phyloP scores from a whole-genome alignment of 2,113 vertebrate species.

The Zosterops borbonicus region DNA sequence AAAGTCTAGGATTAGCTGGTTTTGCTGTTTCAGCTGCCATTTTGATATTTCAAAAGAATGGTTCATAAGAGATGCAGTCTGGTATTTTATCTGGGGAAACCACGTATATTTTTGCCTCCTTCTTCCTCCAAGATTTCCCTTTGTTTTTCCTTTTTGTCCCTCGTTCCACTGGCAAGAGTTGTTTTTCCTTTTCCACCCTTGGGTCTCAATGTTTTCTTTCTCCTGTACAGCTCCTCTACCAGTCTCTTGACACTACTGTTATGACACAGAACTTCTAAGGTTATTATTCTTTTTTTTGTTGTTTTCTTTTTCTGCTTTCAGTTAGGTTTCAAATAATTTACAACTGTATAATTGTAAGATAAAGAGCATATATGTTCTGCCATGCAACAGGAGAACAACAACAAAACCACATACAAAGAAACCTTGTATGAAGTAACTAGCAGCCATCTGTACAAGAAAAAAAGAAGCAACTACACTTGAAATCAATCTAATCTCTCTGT shows the following conservation, averaged over 20 bases:
- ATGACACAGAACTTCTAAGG: not conserved
- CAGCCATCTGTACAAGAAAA: not conserved
- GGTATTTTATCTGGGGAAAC: not conserved
- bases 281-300: not conserved
- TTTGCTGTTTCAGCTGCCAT: not conserved
- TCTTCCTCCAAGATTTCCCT: not conserved
- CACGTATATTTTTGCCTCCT: not conserved
- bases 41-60: not conserved
- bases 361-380: not conserved
- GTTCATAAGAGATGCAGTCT: rapidly evolving
- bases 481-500: not conserved
- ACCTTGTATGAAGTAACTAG: not conserved
- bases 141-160: not conserved
- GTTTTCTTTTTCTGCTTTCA: not conserved
- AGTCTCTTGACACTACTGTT: not conserved
- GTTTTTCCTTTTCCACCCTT: not conserved
- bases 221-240: not conserved
- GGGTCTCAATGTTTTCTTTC: not conserved
- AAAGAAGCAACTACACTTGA: rapidly evolving
- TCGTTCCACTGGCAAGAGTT: not conserved
- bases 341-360: not conserved
- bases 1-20: not conserved
- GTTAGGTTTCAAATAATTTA: not conserved
- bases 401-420: not conserved
- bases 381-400: not conserved